Percentiles rank a stretch among this genome's conserved stretches.
phyloP scores from a whole-genome alignment of 1,140 invertebrate species.

The Mizuhopecten yessoensis region DNA sequence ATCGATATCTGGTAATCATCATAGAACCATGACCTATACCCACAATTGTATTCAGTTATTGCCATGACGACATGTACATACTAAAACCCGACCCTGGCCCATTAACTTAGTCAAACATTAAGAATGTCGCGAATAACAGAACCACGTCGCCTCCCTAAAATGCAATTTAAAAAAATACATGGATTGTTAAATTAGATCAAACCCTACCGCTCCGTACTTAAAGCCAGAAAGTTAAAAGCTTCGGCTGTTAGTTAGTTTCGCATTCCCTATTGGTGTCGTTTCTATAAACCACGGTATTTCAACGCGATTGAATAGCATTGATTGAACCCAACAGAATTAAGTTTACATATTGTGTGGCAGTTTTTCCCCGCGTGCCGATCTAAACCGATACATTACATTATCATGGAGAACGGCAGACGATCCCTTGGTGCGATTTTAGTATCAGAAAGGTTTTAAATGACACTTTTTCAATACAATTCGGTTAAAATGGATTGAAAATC shows the following conservation, averaged over 20 bases:
- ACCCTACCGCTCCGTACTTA: not conserved
- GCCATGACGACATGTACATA: too few species aligned
- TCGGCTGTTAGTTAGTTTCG: not conserved
- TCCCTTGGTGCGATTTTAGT: not conserved
- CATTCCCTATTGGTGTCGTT: not conserved
- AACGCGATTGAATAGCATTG: slow-evolving; percentile 15
- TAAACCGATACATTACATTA: slow-evolving; percentile 19
- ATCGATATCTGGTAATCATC: too few species aligned
- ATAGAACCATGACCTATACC: too few species aligned
- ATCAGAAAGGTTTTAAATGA: not conserved
- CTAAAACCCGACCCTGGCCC: too few species aligned
- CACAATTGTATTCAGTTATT: too few species aligned
- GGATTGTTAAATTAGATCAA: not conserved
- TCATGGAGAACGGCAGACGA: not conserved
- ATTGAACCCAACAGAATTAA: not conserved
- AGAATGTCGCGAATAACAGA: not conserved
- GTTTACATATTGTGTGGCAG: not conserved
- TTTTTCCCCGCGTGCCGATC: not conserved
- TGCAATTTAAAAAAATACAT: not conserved
- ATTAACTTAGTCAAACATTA: too few species aligned
- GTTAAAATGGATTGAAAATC: not conserved
- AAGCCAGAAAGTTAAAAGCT: slow-evolving; percentile 21
- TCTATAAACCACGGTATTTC: not conserved
- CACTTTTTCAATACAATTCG: not conserved
- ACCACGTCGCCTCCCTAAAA: not conserved